Evolutionary conservation across 2,797 vertebrate genomes (phyloP).

Genomic region (Acrossocheilus fasciatus): DNA sequence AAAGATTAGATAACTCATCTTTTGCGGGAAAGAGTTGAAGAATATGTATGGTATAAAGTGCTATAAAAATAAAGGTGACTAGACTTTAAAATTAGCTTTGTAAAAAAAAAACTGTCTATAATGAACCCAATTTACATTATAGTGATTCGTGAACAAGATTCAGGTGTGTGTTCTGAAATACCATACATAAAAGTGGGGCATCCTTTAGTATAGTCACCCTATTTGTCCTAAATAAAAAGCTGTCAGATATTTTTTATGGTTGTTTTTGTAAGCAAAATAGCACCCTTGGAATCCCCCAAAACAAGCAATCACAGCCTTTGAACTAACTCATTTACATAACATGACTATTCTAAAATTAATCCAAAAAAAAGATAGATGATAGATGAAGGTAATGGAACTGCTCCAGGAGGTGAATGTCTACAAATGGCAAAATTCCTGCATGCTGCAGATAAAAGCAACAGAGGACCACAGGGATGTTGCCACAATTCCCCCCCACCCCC

Average conservation of each 20-base stretch:
- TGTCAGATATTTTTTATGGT: background rate
- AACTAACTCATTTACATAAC: slow-evolving; percentile 12
- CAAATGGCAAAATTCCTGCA: slow-evolving; percentile 33
- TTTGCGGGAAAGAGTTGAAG: background rate
- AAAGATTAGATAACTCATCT: background rate
- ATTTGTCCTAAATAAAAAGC: background rate
- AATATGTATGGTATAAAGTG: background rate
- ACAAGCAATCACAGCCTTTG: background rate
- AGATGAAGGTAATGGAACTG: slow-evolving; percentile 16
- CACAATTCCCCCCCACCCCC: background rate
- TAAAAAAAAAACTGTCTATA: background rate
- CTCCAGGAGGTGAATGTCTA: slow-evolving; percentile 23
- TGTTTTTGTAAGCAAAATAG: background rate
- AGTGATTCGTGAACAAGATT: background rate
- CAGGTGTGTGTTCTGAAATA: background rate
- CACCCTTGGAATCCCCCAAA: background rate
- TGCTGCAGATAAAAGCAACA: slow-evolving; percentile 42
- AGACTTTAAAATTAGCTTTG: background rate
- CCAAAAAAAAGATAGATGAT: background rate
- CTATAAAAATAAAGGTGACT: background rate
- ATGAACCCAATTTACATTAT: background rate
- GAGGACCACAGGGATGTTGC: slow-evolving; percentile 32
- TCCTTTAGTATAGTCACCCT: background rate
- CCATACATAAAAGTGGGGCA: background rate
- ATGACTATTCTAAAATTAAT: background rate